phyloP scores from a whole-genome alignment of 1,140 invertebrate species.

The Lycorma delicatula region DNA sequence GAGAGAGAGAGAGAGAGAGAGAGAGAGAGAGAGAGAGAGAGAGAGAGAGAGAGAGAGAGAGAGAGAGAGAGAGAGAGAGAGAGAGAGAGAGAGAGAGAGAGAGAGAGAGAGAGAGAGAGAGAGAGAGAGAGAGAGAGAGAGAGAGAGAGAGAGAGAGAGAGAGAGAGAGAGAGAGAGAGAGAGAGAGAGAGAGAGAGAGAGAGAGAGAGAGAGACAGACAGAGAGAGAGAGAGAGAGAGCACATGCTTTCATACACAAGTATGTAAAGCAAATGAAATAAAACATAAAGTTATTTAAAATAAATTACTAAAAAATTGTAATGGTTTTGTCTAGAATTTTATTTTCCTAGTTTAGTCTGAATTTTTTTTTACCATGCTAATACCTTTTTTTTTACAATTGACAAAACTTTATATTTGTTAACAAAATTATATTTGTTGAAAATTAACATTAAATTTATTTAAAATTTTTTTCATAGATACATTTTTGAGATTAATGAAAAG shows the following conservation, averaged over 20 bases:
- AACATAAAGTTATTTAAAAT: no score
- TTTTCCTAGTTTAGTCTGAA: no score
- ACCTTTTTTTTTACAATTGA: no score
- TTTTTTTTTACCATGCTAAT: no score
- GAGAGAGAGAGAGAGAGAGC: conserved; percentile 20
- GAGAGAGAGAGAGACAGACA: conserved; percentile 22
- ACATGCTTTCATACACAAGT: not conserved
- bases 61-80: conserved; percentile 17
- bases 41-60: not conserved
- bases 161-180: conserved; percentile 18
- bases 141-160: conserved; percentile 22
- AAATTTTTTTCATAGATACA: no score
- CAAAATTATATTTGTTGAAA: no score
- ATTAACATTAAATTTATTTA: no score
- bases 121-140: conserved; percentile 23
- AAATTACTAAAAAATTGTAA: no score
- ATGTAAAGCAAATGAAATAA: no score
- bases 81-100: conserved; percentile 23
- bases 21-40: conserved; percentile 7
- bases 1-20: conserved; percentile 9
- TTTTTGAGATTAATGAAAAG: no score
- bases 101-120: conserved; percentile 25
- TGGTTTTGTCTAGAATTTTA: no score
- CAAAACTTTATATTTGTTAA: no score
- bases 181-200: conserved; percentile 20